Conservation (phyloP, 2,797 vertebrate genomes). For the Artibeus jamaicensis region DNA sequence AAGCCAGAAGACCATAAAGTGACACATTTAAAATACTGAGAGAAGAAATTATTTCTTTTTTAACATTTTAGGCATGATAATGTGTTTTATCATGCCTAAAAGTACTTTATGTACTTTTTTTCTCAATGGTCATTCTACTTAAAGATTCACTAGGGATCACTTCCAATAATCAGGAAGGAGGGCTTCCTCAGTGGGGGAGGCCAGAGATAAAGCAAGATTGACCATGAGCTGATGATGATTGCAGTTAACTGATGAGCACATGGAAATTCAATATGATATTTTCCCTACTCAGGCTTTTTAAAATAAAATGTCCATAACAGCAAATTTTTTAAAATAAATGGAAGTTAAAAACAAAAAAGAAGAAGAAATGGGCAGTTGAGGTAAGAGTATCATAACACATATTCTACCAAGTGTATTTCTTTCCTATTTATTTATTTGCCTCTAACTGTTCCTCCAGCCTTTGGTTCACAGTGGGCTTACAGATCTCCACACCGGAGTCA, state of each 20-base stretch:
- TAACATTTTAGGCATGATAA: background rate
- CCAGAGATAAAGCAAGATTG: background rate
- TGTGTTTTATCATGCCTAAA: too few species aligned
- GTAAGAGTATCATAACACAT: background rate
- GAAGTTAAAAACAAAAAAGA: background rate
- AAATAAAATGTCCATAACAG: background rate
- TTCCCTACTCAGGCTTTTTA: background rate
- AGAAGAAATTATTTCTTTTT: background rate
- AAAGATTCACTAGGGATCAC: background rate
- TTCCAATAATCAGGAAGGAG: background rate
- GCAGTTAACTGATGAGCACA: background rate
- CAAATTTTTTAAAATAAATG: background rate
- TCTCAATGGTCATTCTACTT: background rate
- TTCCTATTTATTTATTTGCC: background rate
- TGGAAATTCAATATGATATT: background rate
- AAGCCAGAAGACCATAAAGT: background rate
- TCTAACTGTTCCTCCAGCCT: background rate
- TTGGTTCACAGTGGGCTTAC: background rate
- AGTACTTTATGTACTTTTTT: background rate
- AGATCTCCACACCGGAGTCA: background rate
- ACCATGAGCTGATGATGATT: background rate
- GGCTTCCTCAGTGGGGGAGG: background rate
- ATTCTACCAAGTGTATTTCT: background rate
- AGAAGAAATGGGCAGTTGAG: background rate
- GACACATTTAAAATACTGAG: slow-evolving; percentile 2